phyloP scores from a whole-genome alignment of 2,113 vertebrate species.

The Platysternon megacephalum region DNA sequence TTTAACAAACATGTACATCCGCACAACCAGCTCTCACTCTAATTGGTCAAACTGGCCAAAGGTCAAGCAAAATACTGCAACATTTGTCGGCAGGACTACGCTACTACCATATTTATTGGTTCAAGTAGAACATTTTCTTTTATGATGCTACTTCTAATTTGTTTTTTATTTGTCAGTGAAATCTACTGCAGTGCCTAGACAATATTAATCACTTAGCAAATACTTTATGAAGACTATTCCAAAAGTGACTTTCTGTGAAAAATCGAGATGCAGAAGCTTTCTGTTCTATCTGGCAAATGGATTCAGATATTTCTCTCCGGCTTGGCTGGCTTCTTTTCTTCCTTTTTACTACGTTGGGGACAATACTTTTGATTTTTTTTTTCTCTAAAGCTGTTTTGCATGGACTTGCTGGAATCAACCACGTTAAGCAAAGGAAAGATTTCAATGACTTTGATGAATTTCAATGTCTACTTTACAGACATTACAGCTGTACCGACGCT shows the following conservation, averaged over 20 bases:
- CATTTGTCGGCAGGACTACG: not conserved
- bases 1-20: not conserved
- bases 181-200: not conserved
- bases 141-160: conserved; percentile 41
- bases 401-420: not conserved
- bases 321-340: conserved; percentile 4
- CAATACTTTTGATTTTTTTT: not conserved
- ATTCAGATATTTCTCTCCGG: not conserved
- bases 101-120: not conserved
- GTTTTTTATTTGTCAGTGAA: conserved; percentile 17
- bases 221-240: not conserved
- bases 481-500: no score
- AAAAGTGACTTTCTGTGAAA: conserved; percentile 1
- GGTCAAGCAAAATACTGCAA: not conserved
- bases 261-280: not conserved
- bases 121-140: not conserved
- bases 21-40: not conserved
- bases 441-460: not conserved
- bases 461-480: no score
- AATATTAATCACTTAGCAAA: not conserved
- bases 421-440: not conserved
- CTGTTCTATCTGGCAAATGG: conserved; percentile 19
- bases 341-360: not conserved
- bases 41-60: not conserved
- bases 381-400: not conserved